Percentiles rank a stretch among this genome's conserved stretches.
These are phyloP conservation scores for Patella caerulea DNA, from an alignment of 2,888 invertebrate genomes.

Conservation along the genomic window DNA sequence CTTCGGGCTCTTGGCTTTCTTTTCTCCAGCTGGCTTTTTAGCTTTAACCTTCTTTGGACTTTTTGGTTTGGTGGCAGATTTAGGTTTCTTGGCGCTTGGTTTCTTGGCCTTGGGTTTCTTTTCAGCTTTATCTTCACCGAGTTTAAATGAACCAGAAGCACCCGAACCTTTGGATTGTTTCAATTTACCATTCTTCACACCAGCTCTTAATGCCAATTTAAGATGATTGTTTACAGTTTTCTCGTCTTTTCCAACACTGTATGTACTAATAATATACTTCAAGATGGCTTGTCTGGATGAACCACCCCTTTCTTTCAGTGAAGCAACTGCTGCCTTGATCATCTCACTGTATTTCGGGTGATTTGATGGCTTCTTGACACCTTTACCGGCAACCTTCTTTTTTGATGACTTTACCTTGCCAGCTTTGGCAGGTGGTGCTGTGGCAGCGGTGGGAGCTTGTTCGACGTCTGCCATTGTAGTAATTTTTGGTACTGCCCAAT, in stretches of 20 bases:
- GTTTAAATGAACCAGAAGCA: slow-evolving; percentile 39
- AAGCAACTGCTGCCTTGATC: slow-evolving; percentile 65
- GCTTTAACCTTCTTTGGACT: slow-evolving; percentile 38
- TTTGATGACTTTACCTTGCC: slow-evolving; percentile 31
- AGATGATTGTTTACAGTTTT: slow-evolving; percentile 55
- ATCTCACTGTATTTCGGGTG: slow-evolving; percentile 63
- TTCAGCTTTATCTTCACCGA: slow-evolving; percentile 28
- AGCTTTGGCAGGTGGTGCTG: slow-evolving; percentile 17
- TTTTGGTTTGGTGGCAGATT: slow-evolving; percentile 41
- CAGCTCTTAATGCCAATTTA: slow-evolving; percentile 58
- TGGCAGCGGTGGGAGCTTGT: background rate
- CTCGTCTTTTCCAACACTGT: slow-evolving; percentile 56
- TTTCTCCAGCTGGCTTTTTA: slow-evolving; percentile 36
- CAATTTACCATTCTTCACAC: slow-evolving; percentile 52
- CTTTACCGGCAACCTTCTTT: slow-evolving; percentile 42
- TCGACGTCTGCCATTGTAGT: slow-evolving; percentile 30
- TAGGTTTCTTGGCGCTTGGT: slow-evolving; percentile 20
- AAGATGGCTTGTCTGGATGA: slow-evolving; percentile 68
- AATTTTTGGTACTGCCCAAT: background rate
- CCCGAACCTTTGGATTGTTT: slow-evolving; percentile 51
- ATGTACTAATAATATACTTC: slow-evolving; percentile 66
- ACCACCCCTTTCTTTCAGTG: slow-evolving; percentile 66
- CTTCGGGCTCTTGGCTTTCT: slow-evolving; percentile 37
- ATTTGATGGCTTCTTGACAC: slow-evolving; percentile 45
- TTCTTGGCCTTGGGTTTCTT: slow-evolving; percentile 31